Conservation (phyloP, 2,888 invertebrate species). For the Chaetogeoica ovagalla region DNA sequence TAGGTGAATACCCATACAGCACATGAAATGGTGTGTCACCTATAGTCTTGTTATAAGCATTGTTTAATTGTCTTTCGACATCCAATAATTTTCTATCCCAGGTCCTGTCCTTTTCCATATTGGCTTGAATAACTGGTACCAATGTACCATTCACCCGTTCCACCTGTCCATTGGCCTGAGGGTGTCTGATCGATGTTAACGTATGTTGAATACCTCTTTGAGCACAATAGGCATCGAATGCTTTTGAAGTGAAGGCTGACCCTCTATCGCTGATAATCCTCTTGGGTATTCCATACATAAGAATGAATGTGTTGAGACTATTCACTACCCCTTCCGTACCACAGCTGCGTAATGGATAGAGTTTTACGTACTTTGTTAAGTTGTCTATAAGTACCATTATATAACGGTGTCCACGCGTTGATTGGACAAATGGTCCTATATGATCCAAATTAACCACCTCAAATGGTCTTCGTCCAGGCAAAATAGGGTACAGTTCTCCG, state of each 20-base stretch:
- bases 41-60: no score
- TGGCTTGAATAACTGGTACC: no score
- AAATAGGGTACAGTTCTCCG: not conserved
- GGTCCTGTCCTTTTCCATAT: no score
- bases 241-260: not conserved
- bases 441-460: constrained; percentile 28
- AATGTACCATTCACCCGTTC: no score
- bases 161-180: no score
- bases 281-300: constrained; percentile 6
- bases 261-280: constrained; percentile 21
- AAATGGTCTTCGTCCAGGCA: constrained; percentile 17
- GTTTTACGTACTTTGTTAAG: constrained; percentile 28
- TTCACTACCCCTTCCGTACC: not conserved
- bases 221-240: constrained; percentile 14
- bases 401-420: not conserved
- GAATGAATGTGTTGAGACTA: not conserved
- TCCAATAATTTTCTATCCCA: no score
- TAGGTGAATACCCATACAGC: no score
- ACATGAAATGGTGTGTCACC: no score
- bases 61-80: no score
- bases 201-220: no score
- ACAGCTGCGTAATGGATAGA: not conserved
- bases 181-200: no score
- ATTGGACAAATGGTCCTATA: constrained; percentile 18
- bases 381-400: constrained; percentile 30